A percentile compares a stretch with the other conserved stretches of the same genome.
Evolutionary conservation across 2,888 invertebrate species (phyloP).

Genomic region (Lasioglossum calceatum): DNA sequence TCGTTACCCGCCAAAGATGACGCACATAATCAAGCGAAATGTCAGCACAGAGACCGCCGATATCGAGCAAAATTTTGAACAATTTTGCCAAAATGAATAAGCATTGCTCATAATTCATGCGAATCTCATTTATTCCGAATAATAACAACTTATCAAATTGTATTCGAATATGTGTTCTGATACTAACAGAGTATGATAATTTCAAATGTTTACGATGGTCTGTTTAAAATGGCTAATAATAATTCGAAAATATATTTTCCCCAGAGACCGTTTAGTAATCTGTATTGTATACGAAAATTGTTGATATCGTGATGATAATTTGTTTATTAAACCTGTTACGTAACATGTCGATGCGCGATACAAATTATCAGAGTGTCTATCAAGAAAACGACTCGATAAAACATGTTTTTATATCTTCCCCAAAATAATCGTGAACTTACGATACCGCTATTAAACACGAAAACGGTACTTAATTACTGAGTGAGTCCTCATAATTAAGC

Average conservation of each 20-base stretch:
- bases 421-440: not conserved
- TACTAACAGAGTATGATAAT: not conserved
- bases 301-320: not conserved
- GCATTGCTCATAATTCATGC: not conserved
- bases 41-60: not conserved
- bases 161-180: not conserved
- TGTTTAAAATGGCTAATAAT: not conserved
- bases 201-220: not conserved
- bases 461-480: not conserved
- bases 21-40: not conserved
- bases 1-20: not conserved
- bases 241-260: slow-evolving; percentile 6
- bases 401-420: not conserved
- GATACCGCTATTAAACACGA: not conserved
- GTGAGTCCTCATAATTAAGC: not conserved
- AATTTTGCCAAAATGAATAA: not conserved
- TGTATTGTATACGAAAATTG: not conserved
- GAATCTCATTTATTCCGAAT: not conserved
- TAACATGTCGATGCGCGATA: not conserved
- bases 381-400: slow-evolving; percentile 8
- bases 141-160: not conserved
- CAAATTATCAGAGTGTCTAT: not conserved
- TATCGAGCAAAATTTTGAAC: not conserved
- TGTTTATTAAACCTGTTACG: slow-evolving; percentile 6
- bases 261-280: not conserved